Evolutionary conservation across 2,113 vertebrate species (phyloP), one percentile per base, ranked within the genome.

Genomic region (Diadophis punctatus): DNA sequence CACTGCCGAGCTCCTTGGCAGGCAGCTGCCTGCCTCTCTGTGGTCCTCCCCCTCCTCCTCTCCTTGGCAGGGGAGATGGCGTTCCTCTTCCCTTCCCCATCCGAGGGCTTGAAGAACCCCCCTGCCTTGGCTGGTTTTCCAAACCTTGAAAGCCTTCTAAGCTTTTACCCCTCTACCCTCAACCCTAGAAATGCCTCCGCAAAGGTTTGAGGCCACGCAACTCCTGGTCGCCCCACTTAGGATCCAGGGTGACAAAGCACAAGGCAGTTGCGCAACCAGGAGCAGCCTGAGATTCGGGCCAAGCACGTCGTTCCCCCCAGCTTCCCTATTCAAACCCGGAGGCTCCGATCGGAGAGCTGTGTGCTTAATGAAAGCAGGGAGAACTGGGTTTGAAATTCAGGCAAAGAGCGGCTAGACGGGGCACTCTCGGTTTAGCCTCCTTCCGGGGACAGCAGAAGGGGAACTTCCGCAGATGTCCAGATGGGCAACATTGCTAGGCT

Each of bases 11-110:
- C 97, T 96, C n/a, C 93, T 97, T 98, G 98, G 98, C 98, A 97
- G 96, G 95, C 97, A 98, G 98, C 98, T 98, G 97, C 97, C 98
- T 98, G 97, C 97, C 97, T 97, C 97, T 94, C 97, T 97, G 97
- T 97, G 93, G 95, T 63, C 60, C 60, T 96, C 94, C 97, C 97
- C 96, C 97, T 97, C 95, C 96, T 97, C 96, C 96, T 97, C 95
- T 96, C 46, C 93, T 56, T 89, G 87, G 91, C 22, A 43, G 34
- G 46, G 20, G 53, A 20, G 52, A 3, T 43, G n/a, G 52, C 94
- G 94, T 93, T 96, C 96, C 95, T 95, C 96, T 94, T 94, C 93
- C 88, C 89, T 51, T 94, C 96, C 94, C 87, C 94, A 89, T 93
- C 93, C 90, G 89, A 95, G 89, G 91, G 84, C 63, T 95, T 95